Conservation (phyloP, 2,888 invertebrate genomes). For the Synanthedon tipuliformis region DNA sequence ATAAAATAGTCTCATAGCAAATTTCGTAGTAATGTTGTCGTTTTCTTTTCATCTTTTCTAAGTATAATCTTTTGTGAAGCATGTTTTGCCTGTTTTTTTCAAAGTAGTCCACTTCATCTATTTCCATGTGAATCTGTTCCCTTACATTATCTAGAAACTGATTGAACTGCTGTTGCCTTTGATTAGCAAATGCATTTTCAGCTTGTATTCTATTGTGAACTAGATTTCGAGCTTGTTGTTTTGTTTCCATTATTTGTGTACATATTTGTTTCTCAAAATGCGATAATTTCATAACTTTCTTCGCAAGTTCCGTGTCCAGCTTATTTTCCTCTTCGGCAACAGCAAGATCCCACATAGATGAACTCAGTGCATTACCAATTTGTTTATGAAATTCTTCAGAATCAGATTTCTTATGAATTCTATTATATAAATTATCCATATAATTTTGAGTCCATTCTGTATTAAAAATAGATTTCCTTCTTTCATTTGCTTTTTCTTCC, state of each 20-base stretch:
- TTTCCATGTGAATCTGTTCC: slow-evolving; percentile 52
- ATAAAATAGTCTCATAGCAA: slow-evolving; percentile 64
- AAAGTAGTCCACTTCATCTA: slow-evolving; percentile 63
- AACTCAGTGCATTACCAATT: slow-evolving; percentile 57
- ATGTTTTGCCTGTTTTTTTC: slow-evolving; percentile 62
- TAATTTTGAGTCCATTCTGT: slow-evolving; percentile 58
- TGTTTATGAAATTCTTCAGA: slow-evolving; percentile 60
- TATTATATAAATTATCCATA: slow-evolving; percentile 57
- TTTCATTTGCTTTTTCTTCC: slow-evolving; percentile 34
- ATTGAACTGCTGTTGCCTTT: slow-evolving; percentile 59
- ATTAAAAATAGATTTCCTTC: slow-evolving; percentile 31
- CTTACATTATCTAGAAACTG: slow-evolving; percentile 51
- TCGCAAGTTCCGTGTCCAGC: slow-evolving; percentile 60
- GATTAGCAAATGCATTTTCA: slow-evolving; percentile 57
- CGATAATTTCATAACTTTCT: slow-evolving; percentile 71
- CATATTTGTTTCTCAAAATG: slow-evolving; percentile 76
- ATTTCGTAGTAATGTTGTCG: slow-evolving; percentile 55
- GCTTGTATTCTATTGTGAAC: slow-evolving; percentile 62
- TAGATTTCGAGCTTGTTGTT: slow-evolving; percentile 68
- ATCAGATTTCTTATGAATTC: slow-evolving; percentile 43
- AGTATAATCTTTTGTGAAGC: slow-evolving; percentile 65
- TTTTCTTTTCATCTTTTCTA: slow-evolving; percentile 62
- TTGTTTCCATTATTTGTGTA: slow-evolving; percentile 72
- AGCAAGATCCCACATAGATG: slow-evolving; percentile 65
- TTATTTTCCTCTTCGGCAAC: slow-evolving; percentile 62